phyloP scores from a whole-genome alignment of 2,888 invertebrate species.

The Calameuta pallipes region DNA sequence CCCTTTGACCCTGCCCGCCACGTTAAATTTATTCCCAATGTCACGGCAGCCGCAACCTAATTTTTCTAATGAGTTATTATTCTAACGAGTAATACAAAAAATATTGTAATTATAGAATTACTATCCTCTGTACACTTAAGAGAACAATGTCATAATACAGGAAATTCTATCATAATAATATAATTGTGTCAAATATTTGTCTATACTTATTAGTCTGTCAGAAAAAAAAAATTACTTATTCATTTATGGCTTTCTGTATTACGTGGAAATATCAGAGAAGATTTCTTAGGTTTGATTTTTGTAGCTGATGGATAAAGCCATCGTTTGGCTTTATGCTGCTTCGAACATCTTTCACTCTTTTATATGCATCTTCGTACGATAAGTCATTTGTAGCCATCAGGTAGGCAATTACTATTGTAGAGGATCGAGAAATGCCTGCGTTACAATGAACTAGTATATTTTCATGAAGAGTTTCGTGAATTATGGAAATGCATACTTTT shows the following conservation, averaged over 20 bases:
- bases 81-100: constrained; percentile 10
- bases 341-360: constrained; percentile 75
- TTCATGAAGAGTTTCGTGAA: constrained; percentile 69
- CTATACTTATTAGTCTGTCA: neutral
- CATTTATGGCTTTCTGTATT: constrained; percentile 15
- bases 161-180: constrained; percentile 36
- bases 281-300: constrained; percentile 31
- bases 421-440: constrained; percentile 89
- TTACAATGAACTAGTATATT: constrained; percentile 89
- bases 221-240: neutral
- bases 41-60: constrained; percentile 34
- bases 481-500: constrained; percentile 72
- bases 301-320: constrained; percentile 81
- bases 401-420: constrained; percentile 83
- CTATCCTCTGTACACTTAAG: constrained; percentile 55
- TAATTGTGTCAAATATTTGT: constrained; percentile 16
- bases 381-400: constrained; percentile 75
- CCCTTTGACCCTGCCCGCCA: neutral
- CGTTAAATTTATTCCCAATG: neutral
- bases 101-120: constrained; percentile 53
- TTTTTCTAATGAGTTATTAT: constrained; percentile 54
- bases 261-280: constrained; percentile 25
- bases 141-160: constrained; percentile 52
- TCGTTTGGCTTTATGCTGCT: constrained; percentile 81
- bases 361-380: constrained; percentile 74